Evolutionary conservation across 2,888 invertebrate genomes (phyloP), one percentile per base, ranked within the genome.

Genomic region (Thereva unica): DNA sequence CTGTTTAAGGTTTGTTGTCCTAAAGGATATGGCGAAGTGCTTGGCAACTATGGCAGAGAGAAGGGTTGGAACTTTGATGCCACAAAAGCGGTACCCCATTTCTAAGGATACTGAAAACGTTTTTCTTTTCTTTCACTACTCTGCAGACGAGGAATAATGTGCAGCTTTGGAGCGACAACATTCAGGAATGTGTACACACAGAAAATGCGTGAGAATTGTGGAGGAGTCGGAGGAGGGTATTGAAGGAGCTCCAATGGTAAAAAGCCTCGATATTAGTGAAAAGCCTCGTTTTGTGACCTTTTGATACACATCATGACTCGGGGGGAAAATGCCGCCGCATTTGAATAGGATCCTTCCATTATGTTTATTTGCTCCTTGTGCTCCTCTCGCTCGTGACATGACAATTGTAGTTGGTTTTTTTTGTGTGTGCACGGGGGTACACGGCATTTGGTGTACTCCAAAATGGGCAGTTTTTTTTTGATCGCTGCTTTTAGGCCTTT

Each of bases 281-380:
- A 57, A 57, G 52, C 44, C 52, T 34, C 56, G 57, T 68, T 44
- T 23, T 41, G 10, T 23, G 45, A 42, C 50, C 52, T 38, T 37
- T 38, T 68, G 61, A 66, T 61, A 64, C 63, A 52, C 63, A 52
- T 66, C 64, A 64, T 66, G 68, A 66, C 64, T 64, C 52, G 38
- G 54, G 55, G 38, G 54, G 55, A 68, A 68, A 64, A 23, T 66
- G 66, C 42, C 50, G 49, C 63, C 68, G 64, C 68, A 68, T 68
- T 66, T 64, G 68, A 68, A 66, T 66, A 66, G 66, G 66, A 56
- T 64, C 50, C 5, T 56, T 61, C 55, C 63, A 66, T 68, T 68
- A 68, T 66, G 56, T 68, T 68, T 68, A 68, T 68, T 68, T 68
- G 64, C 68, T 38, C 56, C 54, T 57, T 59, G 61, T 63, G 63